phyloP scores from a whole-genome alignment of 2,113 vertebrate species.

The Ciconia maguari region DNA sequence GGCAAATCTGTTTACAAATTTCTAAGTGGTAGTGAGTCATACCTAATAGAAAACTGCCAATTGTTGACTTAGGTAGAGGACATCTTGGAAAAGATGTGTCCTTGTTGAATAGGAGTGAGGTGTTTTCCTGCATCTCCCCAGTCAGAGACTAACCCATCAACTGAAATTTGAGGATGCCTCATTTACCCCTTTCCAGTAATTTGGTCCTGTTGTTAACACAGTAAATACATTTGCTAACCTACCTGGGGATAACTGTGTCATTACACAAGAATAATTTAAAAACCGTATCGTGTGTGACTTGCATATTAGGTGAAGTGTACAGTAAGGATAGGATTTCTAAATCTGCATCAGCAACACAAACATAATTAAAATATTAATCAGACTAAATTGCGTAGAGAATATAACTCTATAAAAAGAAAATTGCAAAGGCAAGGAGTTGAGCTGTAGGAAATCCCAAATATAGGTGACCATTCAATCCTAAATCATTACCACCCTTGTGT shows the following conservation, averaged over 20 bases:
- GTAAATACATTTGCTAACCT: neutral
- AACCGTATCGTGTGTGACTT: rapidly evolving
- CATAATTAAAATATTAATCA: neutral
- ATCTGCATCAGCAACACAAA: neutral
- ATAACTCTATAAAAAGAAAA: neutral
- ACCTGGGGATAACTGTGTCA: neutral
- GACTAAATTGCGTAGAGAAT: neutral
- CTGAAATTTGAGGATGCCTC: neutral
- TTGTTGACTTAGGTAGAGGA: neutral
- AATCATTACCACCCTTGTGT: neutral
- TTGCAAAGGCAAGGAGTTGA: neutral
- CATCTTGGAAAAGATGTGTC: neutral
- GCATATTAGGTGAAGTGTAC: neutral
- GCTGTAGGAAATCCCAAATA: neutral
- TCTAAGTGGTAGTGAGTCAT: neutral
- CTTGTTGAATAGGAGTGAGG: neutral
- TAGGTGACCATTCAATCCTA: neutral
- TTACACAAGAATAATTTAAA: neutral
- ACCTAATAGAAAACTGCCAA: neutral
- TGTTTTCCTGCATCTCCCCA: neutral
- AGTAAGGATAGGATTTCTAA: neutral
- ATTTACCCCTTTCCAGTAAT: neutral
- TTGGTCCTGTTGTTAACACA: neutral
- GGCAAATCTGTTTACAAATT: neutral
- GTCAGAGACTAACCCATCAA: neutral